phyloP scores from a whole-genome alignment of 2,113 vertebrate genomes.

The Rattus norvegicus region GRCr8 NC_086034.1:47214501-47215000 shows the following conservation, averaged over 20 bases:
- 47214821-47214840: neutral
- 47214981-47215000: too few species aligned
- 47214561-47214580: conserved; percentile 71
- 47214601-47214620: conserved; percentile 77
- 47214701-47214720: conserved; percentile 52
- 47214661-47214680: conserved; percentile 43
- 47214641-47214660: conserved; percentile 78
- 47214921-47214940: neutral
- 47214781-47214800: conserved; percentile 43
- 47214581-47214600: conserved; percentile 76
- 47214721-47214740: conserved; percentile 28
- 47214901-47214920: fast-evolving
- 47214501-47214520: conserved; percentile 67
- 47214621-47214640: conserved; percentile 74
- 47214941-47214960: neutral
- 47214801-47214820: conserved; percentile 32
- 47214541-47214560: conserved; percentile 36
- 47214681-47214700: conserved; percentile 54
- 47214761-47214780: conserved; percentile 43
- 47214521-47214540: conserved; percentile 60
- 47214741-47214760: conserved; percentile 44
- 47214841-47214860: neutral
- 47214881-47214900: conserved; percentile 18
- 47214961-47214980: too few species aligned
- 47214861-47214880: neutral